A percentile compares a stretch with the other conserved stretches of the same genome.
Evolutionary conservation across 23 tunicate species (phyloP).

Genomic region (Halocynthia roretzi): DNA sequence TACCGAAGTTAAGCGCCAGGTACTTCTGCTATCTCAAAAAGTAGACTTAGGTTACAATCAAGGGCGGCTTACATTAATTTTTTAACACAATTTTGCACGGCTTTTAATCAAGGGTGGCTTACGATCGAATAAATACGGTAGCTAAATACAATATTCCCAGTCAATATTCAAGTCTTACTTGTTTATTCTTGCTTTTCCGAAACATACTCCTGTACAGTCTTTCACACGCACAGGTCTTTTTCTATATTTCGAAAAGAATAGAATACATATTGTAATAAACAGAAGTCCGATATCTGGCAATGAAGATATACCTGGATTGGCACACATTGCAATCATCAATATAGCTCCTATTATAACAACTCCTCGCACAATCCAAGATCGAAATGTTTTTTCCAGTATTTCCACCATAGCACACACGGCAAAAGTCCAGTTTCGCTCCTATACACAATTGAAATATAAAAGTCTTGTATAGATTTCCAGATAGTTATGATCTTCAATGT

Average conservation of each 20-base stretch:
- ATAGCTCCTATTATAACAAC: conserved; percentile 14
- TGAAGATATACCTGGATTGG: conserved; percentile 2
- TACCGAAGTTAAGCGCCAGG: background rate
- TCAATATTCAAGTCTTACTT: conserved; percentile 1
- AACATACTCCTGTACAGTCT: conserved; percentile 46
- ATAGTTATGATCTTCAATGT: background rate
- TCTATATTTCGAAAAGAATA: background rate
- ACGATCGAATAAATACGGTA: no score
- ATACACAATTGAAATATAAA: no score
- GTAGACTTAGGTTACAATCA: no score
- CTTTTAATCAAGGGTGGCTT: no score
- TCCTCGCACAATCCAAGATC: conserved; percentile 27
- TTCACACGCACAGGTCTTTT: conserved; percentile 1
- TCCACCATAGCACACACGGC: conserved; percentile 42
- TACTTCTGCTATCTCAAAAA: no score
- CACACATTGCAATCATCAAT: conserved; percentile 42
- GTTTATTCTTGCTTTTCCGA: conserved; percentile 16
- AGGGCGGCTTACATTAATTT: no score
- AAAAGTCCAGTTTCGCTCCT: conserved; percentile 28
- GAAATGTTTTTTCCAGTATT: conserved; percentile 6
- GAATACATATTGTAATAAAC: background rate
- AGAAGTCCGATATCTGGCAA: background rate
- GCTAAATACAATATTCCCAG: background rate
- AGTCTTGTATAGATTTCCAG: background rate
- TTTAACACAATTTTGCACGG: no score